Percentiles rank a stretch among this genome's conserved stretches.
phyloP scores from a whole-genome alignment of 2,113 vertebrate genomes.

The Ailuropoda melanoleuca region DNA sequence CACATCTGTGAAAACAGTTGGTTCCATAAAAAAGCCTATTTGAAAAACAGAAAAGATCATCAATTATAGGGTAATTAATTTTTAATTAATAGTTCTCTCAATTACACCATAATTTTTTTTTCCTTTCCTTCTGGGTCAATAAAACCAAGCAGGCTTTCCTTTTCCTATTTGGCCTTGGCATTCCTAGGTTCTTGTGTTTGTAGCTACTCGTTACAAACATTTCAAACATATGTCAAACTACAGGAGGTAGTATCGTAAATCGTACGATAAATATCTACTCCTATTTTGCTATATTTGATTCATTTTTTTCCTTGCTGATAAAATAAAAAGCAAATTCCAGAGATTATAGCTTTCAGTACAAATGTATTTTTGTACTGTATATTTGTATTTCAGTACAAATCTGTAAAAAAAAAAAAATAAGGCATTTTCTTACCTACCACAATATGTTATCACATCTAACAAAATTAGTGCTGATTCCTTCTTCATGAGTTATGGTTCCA shows the following conservation, averaged over 20 bases:
- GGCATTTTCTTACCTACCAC: neutral
- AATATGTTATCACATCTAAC: neutral
- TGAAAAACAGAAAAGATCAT: neutral
- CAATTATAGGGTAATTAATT: neutral
- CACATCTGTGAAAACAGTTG: conserved; percentile 89
- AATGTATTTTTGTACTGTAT: too few relatives aligned
- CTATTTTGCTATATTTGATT: neutral
- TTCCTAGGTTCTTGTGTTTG: neutral
- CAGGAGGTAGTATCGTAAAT: neutral
- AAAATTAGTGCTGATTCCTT: neutral
- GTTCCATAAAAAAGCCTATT: conserved; percentile 91
- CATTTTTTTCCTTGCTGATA: neutral
- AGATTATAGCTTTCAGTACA: neutral
- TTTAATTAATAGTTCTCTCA: neutral
- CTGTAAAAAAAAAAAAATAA: conserved; percentile 45
- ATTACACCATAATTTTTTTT: neutral
- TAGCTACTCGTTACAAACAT: neutral
- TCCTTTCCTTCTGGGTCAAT: neutral
- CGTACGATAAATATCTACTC: neutral
- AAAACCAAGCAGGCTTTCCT: neutral
- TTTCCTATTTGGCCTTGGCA: neutral
- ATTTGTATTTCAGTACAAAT: neutral
- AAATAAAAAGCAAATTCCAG: neutral
- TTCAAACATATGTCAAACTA: neutral
- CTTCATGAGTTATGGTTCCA: neutral